Percentiles rank a stretch among this genome's conserved stretches.
phyloP scores from a whole-genome alignment of 2,888 invertebrate genomes.

The Athalia rosae region DNA sequence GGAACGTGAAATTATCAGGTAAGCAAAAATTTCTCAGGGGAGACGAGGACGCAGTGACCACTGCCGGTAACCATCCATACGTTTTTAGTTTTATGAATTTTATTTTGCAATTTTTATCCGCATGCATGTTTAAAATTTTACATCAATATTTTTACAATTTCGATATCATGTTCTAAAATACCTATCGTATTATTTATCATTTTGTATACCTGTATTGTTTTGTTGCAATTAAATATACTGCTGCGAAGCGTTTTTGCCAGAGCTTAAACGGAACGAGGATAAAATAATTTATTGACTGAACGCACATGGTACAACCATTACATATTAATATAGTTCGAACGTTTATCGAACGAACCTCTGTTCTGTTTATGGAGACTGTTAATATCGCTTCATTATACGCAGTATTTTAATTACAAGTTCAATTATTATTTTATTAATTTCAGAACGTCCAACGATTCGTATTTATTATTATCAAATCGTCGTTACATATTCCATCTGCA shows the following conservation, averaged over 20 bases:
- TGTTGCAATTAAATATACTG: too few species aligned
- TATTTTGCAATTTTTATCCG: conserved; percentile 8
- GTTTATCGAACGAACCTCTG: conserved; percentile 8
- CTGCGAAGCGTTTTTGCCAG: too few species aligned
- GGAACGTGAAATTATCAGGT: conserved; percentile 9
- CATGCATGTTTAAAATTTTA: conserved; percentile 13
- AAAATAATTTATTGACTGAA: not conserved
- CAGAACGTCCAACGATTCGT: conserved; percentile 36
- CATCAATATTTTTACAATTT: not conserved
- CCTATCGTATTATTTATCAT: conserved; percentile 16
- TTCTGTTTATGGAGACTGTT: not conserved
- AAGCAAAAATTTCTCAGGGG: conserved; percentile 17
- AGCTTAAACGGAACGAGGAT: conserved; percentile 2
- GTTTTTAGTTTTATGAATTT: conserved; percentile 20
- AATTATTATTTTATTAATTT: conserved; percentile 36
- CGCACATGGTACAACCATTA: too few species aligned
- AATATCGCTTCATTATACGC: not conserved
- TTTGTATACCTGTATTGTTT: too few species aligned
- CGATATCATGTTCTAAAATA: not conserved
- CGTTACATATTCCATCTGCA: conserved; percentile 30
- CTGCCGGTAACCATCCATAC: conserved; percentile 37
- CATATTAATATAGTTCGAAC: not conserved
- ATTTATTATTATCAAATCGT: conserved; percentile 44
- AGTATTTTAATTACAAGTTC: conserved; percentile 21
- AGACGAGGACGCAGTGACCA: conserved; percentile 10